Evolutionary conservation across 2,797 vertebrate genomes (phyloP).

Genomic region (Amniataba percoides): DNA sequence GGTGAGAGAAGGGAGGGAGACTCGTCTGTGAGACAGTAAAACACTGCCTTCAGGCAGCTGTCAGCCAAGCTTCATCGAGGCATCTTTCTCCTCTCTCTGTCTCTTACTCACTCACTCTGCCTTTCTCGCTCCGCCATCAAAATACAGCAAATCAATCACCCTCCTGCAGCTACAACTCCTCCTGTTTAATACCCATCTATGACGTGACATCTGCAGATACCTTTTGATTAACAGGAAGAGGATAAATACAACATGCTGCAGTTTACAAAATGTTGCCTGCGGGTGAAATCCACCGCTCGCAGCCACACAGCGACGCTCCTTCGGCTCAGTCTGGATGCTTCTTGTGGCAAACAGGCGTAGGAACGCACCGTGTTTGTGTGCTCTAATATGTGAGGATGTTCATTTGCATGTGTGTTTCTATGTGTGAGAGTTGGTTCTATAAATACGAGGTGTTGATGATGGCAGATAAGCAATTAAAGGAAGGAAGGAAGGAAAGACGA

Average conservation of each 20-base stretch:
- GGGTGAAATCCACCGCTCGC: constrained; percentile 16
- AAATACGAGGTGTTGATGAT: constrained; percentile 82
- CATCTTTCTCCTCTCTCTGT: constrained; percentile 55
- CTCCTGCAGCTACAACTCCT: constrained; percentile 60
- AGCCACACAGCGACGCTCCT: constrained; percentile 5
- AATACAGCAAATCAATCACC: constrained; percentile 70
- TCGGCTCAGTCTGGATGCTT: constrained; percentile 12
- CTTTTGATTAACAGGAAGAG: constrained; percentile 70
- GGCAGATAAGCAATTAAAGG: constrained; percentile 62
- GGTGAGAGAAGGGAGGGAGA: constrained; percentile 39
- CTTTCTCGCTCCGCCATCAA: constrained; percentile 53
- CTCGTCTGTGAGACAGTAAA: constrained; percentile 60
- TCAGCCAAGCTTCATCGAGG: constrained; percentile 67
- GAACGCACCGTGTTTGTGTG: constrained; percentile 35
- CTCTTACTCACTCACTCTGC: constrained; percentile 49
- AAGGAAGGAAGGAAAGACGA: constrained; percentile 42
- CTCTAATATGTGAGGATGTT: constrained; percentile 53
- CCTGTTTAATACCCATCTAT: constrained; percentile 59
- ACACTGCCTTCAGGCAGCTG: constrained; percentile 74
- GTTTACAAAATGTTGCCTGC: constrained; percentile 55
- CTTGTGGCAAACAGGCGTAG: constrained; percentile 28
- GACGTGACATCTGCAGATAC: constrained; percentile 57
- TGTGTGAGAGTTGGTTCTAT: constrained; percentile 75
- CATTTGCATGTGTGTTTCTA: constrained; percentile 69
- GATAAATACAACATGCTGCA: constrained; percentile 49